phyloP scores from a whole-genome alignment of 2,888 invertebrate genomes.

The Pyrochroa serraticornis region DNA sequence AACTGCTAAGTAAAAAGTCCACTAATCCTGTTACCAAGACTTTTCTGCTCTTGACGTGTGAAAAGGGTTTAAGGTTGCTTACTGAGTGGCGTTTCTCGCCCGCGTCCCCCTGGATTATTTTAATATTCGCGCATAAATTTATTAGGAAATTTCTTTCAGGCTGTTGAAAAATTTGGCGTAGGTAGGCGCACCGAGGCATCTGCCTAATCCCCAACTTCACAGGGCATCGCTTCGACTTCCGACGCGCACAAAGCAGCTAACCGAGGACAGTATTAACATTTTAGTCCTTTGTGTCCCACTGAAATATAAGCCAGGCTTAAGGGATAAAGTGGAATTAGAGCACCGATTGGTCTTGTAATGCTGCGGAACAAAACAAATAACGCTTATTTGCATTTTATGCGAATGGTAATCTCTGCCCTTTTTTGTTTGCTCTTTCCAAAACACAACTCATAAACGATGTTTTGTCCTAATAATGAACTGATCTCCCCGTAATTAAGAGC shows the following conservation, averaged over 20 bases:
- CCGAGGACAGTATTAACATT: constrained; percentile 49
- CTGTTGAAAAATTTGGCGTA: constrained; percentile 15
- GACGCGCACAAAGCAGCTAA: constrained; percentile 40
- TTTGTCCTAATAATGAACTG: too few species aligned
- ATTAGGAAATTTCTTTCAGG: too few species aligned
- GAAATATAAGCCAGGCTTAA: constrained; percentile 50
- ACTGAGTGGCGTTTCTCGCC: too few species aligned
- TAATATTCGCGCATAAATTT: too few species aligned
- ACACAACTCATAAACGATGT: background rate
- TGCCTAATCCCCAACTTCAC: constrained; percentile 37
- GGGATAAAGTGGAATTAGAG: constrained; percentile 48
- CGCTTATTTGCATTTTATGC: constrained; percentile 44
- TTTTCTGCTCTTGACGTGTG: too few species aligned
- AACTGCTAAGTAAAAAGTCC: too few species aligned
- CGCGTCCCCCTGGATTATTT: too few species aligned
- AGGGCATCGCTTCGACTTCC: constrained; percentile 40
- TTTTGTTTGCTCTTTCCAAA: background rate
- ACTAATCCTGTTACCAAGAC: too few species aligned
- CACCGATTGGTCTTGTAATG: constrained; percentile 47
- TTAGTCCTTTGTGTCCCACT: constrained; percentile 48
- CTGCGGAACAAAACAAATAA: constrained; percentile 43
- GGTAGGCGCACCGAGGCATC: constrained; percentile 15
- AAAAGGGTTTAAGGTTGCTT: too few species aligned
- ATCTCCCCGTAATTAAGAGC: too few species aligned
- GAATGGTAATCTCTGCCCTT: constrained; percentile 19